These are phyloP conservation scores for Dolomedes plantarius DNA, from an alignment of 2,888 invertebrate genomes.

Conservation along the genomic window DNA sequence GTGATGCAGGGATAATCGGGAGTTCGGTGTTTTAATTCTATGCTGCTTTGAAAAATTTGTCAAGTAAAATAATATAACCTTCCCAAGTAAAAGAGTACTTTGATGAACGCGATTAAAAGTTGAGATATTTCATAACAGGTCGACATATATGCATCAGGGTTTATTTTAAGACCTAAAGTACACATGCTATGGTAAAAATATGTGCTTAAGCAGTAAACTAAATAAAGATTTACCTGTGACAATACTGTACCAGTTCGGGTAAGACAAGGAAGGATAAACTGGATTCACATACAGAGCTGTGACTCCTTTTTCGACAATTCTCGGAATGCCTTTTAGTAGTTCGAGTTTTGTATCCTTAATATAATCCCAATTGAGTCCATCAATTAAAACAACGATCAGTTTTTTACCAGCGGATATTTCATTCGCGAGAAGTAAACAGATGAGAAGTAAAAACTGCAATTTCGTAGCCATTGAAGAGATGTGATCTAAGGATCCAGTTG, in stretches of 20 bases:
- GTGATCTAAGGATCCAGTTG: no score
- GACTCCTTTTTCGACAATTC: slow-evolving; percentile 24
- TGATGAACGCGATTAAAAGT: no score
- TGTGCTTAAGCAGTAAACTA: no score
- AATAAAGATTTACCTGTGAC: slow-evolving; percentile 29
- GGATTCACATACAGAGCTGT: slow-evolving; percentile 34
- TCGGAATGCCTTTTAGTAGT: slow-evolving; percentile 20
- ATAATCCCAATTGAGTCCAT: slow-evolving; percentile 42
- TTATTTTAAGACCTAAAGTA: no score
- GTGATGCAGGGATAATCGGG: no score
- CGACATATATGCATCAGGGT: no score
- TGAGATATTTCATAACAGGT: no score
- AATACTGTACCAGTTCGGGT: slow-evolving; percentile 43
- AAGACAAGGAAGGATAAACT: slow-evolving; percentile 42
- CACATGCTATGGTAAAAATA: no score
- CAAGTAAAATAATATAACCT: no score
- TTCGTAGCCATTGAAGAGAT: neutral
- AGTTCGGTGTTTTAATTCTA: no score
- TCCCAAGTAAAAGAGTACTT: no score
- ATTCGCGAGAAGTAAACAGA: neutral
- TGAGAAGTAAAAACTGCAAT: neutral
- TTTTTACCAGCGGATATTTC: slow-evolving; percentile 17
- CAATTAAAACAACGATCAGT: slow-evolving; percentile 36
- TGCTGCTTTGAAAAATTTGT: no score
- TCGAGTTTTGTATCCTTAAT: slow-evolving; percentile 16